Conservation (phyloP, 2,113 vertebrate genomes). For the Apus apus region DNA sequence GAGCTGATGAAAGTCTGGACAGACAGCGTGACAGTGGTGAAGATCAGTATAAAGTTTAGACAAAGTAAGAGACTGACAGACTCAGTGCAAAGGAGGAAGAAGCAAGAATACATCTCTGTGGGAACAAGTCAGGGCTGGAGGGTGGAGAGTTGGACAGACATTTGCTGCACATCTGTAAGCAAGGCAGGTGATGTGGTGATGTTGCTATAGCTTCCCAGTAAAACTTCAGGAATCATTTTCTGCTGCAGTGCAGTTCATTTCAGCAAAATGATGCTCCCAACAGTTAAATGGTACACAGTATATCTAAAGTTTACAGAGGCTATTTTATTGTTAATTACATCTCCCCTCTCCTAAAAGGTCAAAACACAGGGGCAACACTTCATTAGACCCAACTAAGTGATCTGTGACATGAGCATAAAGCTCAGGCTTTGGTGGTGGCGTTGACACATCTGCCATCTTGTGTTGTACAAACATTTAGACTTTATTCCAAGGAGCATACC, state of each 20-base stretch:
- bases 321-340: not conserved
- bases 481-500: not conserved
- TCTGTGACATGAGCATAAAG: fast-evolving
- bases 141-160: not conserved
- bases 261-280: not conserved
- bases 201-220: not conserved
- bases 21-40: not conserved
- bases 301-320: not conserved
- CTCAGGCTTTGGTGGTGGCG: not conserved
- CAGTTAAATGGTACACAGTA: not conserved
- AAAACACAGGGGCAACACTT: not conserved
- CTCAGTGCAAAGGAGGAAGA: not conserved
- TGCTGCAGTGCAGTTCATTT: not conserved
- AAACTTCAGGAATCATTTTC: not conserved
- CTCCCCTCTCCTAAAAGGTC: not conserved
- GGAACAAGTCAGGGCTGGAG: not conserved
- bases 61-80: not conserved
- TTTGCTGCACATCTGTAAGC: not conserved
- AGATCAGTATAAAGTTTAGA: not conserved
- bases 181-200: fast-evolving
- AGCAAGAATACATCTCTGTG: not conserved
- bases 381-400: not conserved
- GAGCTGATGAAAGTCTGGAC: not conserved
- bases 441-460: not conserved
- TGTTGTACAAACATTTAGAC: not conserved